phyloP scores from a whole-genome alignment of 2,888 invertebrate species.

The Nemapogon koenigi region DNA sequence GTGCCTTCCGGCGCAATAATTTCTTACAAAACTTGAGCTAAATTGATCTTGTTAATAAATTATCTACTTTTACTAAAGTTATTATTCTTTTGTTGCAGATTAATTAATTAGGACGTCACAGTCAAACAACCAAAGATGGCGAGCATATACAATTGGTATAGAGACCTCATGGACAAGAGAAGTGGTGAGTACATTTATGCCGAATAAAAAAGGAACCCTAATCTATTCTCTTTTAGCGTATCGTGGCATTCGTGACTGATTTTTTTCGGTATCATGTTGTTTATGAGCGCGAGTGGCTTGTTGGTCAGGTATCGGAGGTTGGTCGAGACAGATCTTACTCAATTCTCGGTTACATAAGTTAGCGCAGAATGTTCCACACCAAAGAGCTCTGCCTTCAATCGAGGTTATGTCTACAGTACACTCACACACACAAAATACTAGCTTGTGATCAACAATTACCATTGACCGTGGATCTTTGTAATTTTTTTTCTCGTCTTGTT shows the following conservation, averaged over 20 bases:
- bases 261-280: background rate
- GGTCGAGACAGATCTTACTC: conserved; percentile 26
- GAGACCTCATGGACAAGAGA: conserved; percentile 75
- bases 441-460: conserved; percentile 2
- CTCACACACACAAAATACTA: background rate
- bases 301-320: conserved; percentile 10
- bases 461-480: conserved; percentile 5
- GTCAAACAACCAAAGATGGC: conserved; percentile 68
- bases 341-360: conserved; percentile 31
- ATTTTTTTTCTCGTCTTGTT: no score
- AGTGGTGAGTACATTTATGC: conserved; percentile 61
- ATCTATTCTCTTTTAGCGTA: no score
- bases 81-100: conserved; percentile 45
- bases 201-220: background rate
- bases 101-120: no score
- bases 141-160: conserved; percentile 68
- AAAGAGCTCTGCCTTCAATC: background rate
- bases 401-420: conserved; percentile 4
- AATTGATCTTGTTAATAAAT: no score
- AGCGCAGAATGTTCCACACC: conserved; percentile 25
- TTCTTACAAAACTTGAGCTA: no score
- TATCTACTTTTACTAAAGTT: background rate
- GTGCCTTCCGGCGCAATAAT: background rate
- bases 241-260: no score
- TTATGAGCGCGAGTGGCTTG: background rate